Percentiles rank a stretch among this genome's conserved stretches.
phyloP scores from a whole-genome alignment of 1,140 invertebrate species.

The Eueides isabella region DNA sequence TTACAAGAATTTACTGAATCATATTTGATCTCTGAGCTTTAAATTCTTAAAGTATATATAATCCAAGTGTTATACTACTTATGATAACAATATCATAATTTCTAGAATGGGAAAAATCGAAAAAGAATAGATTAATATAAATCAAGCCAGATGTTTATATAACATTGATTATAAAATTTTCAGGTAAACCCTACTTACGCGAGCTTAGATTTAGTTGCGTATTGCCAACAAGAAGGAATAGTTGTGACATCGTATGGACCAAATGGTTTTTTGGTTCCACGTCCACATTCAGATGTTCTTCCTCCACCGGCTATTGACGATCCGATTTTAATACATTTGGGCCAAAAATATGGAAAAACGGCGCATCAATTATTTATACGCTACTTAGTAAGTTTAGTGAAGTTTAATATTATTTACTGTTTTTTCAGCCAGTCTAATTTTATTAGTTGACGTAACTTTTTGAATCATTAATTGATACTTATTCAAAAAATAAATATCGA shows the following conservation, averaged over 20 bases:
- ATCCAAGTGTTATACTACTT: too few relatives aligned
- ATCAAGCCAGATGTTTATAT: too few relatives aligned
- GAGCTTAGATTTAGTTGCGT: slow-evolving; percentile 19
- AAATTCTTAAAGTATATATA: too few relatives aligned
- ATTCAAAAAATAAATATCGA: too few relatives aligned
- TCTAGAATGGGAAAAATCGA: too few relatives aligned
- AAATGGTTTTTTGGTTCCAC: slow-evolving; percentile 20
- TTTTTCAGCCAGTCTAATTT: too few relatives aligned
- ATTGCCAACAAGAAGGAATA: slow-evolving; percentile 27
- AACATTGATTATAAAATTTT: background rate
- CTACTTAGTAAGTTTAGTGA: slow-evolving; percentile 19
- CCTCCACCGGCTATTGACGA: slow-evolving; percentile 4
- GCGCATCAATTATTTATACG: slow-evolving; percentile 18
- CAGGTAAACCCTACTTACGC: slow-evolving; percentile 21
- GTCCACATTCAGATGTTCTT: background rate
- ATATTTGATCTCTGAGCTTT: too few relatives aligned
- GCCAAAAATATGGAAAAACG: slow-evolving; percentile 13
- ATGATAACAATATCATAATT: too few relatives aligned
- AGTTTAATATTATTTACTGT: background rate
- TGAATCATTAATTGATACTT: too few relatives aligned
- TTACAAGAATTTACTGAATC: too few relatives aligned
- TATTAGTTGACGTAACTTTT: too few relatives aligned
- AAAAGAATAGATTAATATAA: too few relatives aligned
- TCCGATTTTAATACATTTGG: slow-evolving; percentile 10
- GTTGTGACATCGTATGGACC: slow-evolving; percentile 12